Evolutionary conservation across 2,888 invertebrate species (phyloP).

Genomic region (Xestia c-nigrum): DNA sequence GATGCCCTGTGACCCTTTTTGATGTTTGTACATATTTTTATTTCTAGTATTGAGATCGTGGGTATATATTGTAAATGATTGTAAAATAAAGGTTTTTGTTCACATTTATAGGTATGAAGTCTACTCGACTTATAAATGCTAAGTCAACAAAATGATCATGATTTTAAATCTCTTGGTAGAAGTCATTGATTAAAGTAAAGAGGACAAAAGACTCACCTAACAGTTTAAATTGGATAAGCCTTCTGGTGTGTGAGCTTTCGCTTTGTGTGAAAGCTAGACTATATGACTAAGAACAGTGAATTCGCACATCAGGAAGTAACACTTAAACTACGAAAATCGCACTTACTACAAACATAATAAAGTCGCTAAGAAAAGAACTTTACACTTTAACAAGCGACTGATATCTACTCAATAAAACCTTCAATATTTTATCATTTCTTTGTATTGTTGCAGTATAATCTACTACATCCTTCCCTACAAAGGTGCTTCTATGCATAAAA

Average conservation of each 20-base stretch:
- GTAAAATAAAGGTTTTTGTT: constrained; percentile 2
- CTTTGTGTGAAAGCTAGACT: neutral
- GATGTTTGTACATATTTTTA: too few relatives aligned
- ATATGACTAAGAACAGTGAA: neutral
- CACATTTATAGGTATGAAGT: neutral
- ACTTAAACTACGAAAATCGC: neutral
- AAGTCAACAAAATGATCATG: neutral
- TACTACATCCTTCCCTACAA: constrained; percentile 27
- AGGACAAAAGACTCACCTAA: neutral
- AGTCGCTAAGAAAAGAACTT: neutral
- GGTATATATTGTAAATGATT: too few relatives aligned
- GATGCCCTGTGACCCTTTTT: too few relatives aligned
- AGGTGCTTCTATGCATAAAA: constrained; percentile 14
- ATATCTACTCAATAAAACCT: neutral
- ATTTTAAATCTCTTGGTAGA: neutral
- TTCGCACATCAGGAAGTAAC: neutral
- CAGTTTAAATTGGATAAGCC: neutral
- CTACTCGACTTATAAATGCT: neutral
- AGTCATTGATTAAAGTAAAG: neutral
- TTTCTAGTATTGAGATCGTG: too few relatives aligned
- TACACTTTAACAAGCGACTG: neutral
- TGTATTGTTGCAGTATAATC: constrained; percentile 2
- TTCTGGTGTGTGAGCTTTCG: neutral
- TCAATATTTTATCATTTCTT: neutral
- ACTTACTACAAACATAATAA: neutral